Base-by-base conservation (phyloP, 2,888 invertebrate species). In the Volucella inflata region DNA sequence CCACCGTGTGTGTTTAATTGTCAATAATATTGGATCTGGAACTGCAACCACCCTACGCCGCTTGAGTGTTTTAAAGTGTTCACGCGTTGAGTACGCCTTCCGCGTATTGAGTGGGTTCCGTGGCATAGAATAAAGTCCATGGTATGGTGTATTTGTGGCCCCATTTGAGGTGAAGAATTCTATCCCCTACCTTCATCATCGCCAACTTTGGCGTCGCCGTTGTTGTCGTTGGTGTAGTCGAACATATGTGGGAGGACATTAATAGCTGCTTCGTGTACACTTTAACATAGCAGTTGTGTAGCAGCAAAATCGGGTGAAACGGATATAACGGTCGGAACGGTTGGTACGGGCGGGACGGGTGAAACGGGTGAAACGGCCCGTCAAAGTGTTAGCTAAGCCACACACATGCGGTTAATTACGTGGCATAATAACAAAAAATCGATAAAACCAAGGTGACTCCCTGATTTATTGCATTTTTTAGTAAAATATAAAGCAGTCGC, bases 1-100 rank as follows among this genome's bases (percentile, higher is more conserved):
- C 76, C 85, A 85, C 85, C 85, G 85, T 85, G 81, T 85, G 85
- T 81, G 85, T 81, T 85, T 85, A 85, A 85, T 85, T 85, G 85
- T 85, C 81, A 85, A 85, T 85, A 85, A 85, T 85, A 85, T 85
- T 51, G 81, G 76, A 81, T 68, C 76, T 83, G 80, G 85, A 72
- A 76, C 78, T 75, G 78, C 67, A 64, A 53, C 62, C 53, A 36
- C 50, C 46, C 55, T 60, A 30, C 51, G 44, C 51, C 40, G 72
- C 76, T 59, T 57, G 85, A 85, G 85, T 81, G 81, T 64, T 85
- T 85, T 85, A 85, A 85, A 85, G 85, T 81, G 72, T 81, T 85
- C 85, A 85, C 80, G 76, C 81, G 72, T 76, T 51, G 76, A 81
- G 85, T 80, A 85, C 44, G 81, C 76, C 77, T 85, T 85, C 80